Base-by-base conservation (phyloP, 2,888 invertebrate species). In the Gisinianus flammeolus region DNA sequence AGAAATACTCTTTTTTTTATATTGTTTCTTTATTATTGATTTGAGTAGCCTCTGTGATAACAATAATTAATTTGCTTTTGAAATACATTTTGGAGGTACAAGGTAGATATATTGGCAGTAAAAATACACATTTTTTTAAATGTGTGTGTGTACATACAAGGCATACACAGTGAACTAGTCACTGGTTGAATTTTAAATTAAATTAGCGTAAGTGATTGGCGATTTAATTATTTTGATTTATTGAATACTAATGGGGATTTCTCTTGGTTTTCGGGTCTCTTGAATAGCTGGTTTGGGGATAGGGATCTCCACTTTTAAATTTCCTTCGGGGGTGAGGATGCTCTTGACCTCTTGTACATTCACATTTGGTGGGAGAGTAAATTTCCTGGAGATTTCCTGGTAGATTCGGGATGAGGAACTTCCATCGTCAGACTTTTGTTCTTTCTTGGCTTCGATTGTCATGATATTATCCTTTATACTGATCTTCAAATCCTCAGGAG, bases 351-450 rank as follows among this genome's bases (percentile, higher is more conserved):
- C 80, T 4, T 81, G 75, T 0, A 68, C 19, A 30, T 86, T 84
- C 10, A 85, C 76, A 33, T 81, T 80, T 24, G 85, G 83, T 0
- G 86, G 86, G 4, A 62, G 26, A 24, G 83, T 82, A 35, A 85
- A 84, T 62, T 85, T 81, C 8, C 85, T 78, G 2, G 77, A 71
- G 26, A 85, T 71, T 78, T 85, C 85, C 77, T 86, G 85, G 52
- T 83, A 84, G 64, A 83, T 73, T 54, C 58, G 26, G 28, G 72
- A 72, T 16, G 52, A 33, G 24, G 56, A 22, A 12, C 26, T 54
- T 54, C 75, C 75, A 56, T 78, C 75, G 1, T 78, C 78, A n/a
- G 69, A 28, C 30, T 56, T 77, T n/a, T 75, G 44, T 22, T 78
- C 75, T 44, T 44, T 75, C 33, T 78, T 78, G n/a, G 75, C 78